Evolutionary conservation across 2,113 vertebrate species (phyloP), one percentile per base, ranked within the genome.

Genomic region (Hystrix cristata): DNA sequence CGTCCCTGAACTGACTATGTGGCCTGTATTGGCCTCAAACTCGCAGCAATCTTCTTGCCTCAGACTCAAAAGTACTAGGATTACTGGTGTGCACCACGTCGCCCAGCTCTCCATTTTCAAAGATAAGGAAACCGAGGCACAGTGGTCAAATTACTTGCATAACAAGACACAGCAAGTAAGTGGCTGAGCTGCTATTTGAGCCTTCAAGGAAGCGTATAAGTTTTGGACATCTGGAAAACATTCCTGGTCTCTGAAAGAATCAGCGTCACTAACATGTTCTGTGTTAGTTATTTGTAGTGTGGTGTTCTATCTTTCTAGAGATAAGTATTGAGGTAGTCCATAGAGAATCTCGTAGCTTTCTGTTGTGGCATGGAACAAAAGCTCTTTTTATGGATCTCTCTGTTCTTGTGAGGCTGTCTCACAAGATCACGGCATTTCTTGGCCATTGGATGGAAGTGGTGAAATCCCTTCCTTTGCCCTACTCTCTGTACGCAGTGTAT

Each of bases 111-210:
- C 1, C 1, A 60, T 84, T 93, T 96, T 95, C 88, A 97, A 97
- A 97, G 78, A 90, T 92, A 97, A 95, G 74, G 53, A 96, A 93
- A 91, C 64, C 90, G 86, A 95, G 90, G 82, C 46, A 71, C 29
- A 67, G 67, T 91, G 34, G 83, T 97, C 83, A 78, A 60, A n/a
- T 93, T 94, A 67, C 87, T 95, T 98, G 62, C 80, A 62, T 95
- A 57, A 64, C 27, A 34, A 79, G 53, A 82, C 53, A 59, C 18
- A 96, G 1, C 72, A 93, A 91, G 9, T 87, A 94, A 96, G 94
- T 95, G 96, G 34, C 86, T 87, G 64, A 95, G 92, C 91, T 57
- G 57, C 55, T 81, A 85, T 95, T 96, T 97, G 64, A 97, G 82
- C 21, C 21, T 94, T 95, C 3, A 89, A 80, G 86, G 83, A 89